These are phyloP conservation scores for Fopius arisanus DNA, from an alignment of 1,140 invertebrate species.

Conservation along the genomic window DNA sequence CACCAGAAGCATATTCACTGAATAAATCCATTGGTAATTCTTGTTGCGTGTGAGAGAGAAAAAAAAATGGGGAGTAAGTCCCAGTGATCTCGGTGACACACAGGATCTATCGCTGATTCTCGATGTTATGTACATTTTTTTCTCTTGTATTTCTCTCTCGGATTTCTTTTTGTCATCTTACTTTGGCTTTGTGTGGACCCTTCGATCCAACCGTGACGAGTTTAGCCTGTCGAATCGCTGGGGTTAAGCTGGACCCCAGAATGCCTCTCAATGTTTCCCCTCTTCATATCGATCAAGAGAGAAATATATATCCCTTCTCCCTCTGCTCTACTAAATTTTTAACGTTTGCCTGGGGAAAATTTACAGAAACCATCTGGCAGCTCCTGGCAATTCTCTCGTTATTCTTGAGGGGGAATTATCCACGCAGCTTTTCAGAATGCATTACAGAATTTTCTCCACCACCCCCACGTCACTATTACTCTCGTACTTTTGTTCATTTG, in stretches of 20 bases:
- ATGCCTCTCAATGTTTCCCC: not conserved
- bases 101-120: not conserved
- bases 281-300: not conserved
- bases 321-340: not conserved
- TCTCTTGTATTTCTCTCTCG: not conserved
- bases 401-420: conserved; percentile 15
- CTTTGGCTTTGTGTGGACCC: not conserved
- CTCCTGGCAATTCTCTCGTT: not conserved
- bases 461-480: not conserved
- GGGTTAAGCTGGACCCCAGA: not conserved
- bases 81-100: not conserved
- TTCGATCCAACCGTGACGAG: conserved; percentile 21
- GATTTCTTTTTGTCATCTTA: conserved; percentile 6
- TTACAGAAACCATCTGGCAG: not conserved
- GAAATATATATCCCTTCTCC: not conserved
- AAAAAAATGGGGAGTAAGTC: not conserved
- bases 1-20: not conserved
- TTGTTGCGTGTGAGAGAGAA: not conserved
- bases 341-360: not conserved
- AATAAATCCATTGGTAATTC: not conserved
- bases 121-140: too few species aligned
- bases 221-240: conserved; percentile 19
- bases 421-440: conserved; percentile 20
- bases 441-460: not conserved
- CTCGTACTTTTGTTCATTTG: conserved; percentile 3